These are phyloP conservation scores for Xenopus petersii DNA, from an alignment of 2,797 vertebrate species.

Conservation along the genomic window DNA sequence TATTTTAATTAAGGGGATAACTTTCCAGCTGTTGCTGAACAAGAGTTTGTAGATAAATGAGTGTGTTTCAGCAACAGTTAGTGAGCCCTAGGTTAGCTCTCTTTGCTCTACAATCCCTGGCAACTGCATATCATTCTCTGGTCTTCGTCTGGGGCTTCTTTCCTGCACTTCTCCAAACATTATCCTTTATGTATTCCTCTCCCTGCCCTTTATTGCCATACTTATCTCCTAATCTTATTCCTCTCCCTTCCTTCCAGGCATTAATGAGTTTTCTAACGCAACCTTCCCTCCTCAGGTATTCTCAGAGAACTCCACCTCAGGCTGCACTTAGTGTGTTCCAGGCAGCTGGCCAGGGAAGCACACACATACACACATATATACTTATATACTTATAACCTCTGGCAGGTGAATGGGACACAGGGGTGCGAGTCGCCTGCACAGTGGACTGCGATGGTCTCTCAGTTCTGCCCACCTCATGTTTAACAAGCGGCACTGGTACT, in stretches of 20 bases:
- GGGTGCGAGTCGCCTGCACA: slow-evolving; percentile 11
- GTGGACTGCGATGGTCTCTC: neutral
- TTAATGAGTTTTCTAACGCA: slow-evolving; percentile 33
- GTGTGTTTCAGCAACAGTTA: too few relatives aligned
- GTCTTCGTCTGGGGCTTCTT: too few relatives aligned
- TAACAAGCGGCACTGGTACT: too few relatives aligned
- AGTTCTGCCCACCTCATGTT: neutral
- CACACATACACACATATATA: neutral
- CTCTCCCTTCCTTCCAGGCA: slow-evolving; percentile 28
- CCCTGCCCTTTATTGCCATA: neutral
- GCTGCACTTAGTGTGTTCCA: slow-evolving; percentile 25
- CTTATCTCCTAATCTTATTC: neutral
- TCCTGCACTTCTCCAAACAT: too few relatives aligned
- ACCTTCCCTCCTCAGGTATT: slow-evolving; percentile 10
- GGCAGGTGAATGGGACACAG: slow-evolving; percentile 17
- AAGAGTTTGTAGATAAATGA: too few relatives aligned
- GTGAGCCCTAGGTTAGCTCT: too few relatives aligned
- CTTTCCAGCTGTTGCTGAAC: too few relatives aligned
- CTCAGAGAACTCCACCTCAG: slow-evolving; percentile 19
- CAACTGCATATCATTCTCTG: too few relatives aligned
- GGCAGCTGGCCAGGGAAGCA: slow-evolving; percentile 10
- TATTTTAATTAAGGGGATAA: too few relatives aligned
- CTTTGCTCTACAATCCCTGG: too few relatives aligned
- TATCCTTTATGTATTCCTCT: neutral
- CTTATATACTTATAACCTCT: neutral